phyloP scores from a whole-genome alignment of 2,888 invertebrate genomes.

The Linyphia triangularis region DNA sequence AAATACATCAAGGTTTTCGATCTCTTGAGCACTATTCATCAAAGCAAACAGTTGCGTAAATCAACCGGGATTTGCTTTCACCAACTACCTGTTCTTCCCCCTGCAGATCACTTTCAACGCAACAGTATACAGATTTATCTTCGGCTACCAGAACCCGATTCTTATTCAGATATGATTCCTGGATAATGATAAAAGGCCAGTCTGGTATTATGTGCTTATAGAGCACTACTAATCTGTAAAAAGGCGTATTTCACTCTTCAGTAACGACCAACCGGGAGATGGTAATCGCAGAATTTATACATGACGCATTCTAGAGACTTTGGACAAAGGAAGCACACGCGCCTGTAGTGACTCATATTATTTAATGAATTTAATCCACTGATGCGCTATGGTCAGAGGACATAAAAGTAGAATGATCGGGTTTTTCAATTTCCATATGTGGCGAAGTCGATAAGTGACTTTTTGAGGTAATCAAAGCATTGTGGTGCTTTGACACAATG shows the following conservation, averaged over 20 bases:
- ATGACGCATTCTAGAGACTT: constrained; percentile 46
- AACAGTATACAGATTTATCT: too few species aligned
- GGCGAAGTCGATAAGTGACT: constrained; percentile 26
- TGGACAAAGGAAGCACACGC: constrained; percentile 42
- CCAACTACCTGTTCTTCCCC: not conserved
- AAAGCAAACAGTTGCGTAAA: not conserved
- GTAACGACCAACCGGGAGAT: constrained; percentile 26
- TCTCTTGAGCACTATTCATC: not conserved
- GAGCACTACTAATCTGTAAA: constrained; percentile 12
- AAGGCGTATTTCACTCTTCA: constrained; percentile 10
- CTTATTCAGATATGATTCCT: not conserved
- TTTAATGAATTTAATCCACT: constrained; percentile 48
- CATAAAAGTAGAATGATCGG: constrained; percentile 22
- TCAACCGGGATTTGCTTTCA: not conserved
- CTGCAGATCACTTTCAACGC: not conserved
- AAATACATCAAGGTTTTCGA: not conserved
- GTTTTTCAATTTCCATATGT: constrained; percentile 41
- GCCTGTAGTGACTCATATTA: constrained; percentile 43
- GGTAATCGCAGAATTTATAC: constrained; percentile 14
- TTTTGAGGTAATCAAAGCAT: constrained; percentile 35
- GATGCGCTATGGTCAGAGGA: constrained; percentile 26
- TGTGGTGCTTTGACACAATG: constrained; percentile 32
- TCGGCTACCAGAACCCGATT: not conserved
- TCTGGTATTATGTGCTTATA: constrained; percentile 8
- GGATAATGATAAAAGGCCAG: not conserved